phyloP scores from a whole-genome alignment of 2,113 vertebrate species.

The Pycnonotus jocosus region DNA sequence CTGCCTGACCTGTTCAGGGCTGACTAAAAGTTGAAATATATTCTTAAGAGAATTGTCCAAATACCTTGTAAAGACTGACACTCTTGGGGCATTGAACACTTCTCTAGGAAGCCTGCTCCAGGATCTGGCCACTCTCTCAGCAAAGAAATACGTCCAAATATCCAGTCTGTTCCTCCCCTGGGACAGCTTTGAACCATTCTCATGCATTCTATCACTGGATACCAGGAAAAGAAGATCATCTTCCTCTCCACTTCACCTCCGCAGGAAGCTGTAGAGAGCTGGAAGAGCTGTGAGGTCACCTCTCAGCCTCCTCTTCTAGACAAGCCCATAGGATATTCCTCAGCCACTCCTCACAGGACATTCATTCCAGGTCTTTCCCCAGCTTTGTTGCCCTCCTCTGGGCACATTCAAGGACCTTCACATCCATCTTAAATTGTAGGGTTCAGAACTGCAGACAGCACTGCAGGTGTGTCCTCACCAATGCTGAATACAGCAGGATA shows the following conservation, averaged over 20 bases:
- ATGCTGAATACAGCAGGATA: rapidly evolving
- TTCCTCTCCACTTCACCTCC: background rate
- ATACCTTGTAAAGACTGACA: background rate
- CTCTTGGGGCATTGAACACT: rapidly evolving
- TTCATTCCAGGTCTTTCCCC: background rate
- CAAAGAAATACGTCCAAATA: background rate
- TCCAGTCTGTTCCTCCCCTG: background rate
- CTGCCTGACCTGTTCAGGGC: background rate
- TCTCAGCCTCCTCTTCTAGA: background rate
- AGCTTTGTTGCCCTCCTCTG: background rate
- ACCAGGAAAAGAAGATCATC: background rate
- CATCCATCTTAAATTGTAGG: background rate
- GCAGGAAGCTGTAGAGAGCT: background rate
- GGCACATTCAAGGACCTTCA: background rate
- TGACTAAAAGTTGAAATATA: background rate
- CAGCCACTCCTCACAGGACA: rapidly evolving
- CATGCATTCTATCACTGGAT: rapidly evolving
- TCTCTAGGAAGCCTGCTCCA: background rate
- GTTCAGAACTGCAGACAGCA: background rate
- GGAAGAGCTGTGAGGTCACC: background rate
- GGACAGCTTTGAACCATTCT: background rate
- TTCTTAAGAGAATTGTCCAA: background rate
- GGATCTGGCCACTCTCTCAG: background rate
- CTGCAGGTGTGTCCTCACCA: rapidly evolving
- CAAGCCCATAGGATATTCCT: background rate